These are phyloP conservation scores for Malacosoma neustria DNA, from an alignment of 2,888 invertebrate genomes.

Conservation along the genomic window DNA sequence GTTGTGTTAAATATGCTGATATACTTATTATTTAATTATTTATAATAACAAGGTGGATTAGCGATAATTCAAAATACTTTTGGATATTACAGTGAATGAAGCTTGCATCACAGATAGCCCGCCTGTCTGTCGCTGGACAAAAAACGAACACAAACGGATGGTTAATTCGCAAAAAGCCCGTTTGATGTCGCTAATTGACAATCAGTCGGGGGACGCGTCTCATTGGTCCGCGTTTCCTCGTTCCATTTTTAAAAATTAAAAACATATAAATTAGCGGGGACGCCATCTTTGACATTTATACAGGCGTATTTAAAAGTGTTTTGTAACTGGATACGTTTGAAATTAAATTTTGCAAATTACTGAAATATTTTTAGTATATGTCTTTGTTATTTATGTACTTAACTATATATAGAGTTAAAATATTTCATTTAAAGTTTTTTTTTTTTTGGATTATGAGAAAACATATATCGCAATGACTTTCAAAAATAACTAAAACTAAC, in stretches of 20 bases:
- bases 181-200: constrained; percentile 76
- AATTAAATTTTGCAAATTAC: constrained; percentile 14
- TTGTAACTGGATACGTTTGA: constrained; percentile 10
- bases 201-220: constrained; percentile 69
- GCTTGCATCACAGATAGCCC: constrained; percentile 35
- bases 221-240: constrained; percentile 60
- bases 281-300: constrained; percentile 38
- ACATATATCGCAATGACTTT: too few species aligned
- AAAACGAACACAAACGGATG: constrained; percentile 68
- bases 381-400: too few species aligned
- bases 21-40: too few species aligned
- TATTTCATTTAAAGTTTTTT: too few species aligned
- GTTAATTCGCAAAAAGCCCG: constrained; percentile 75
- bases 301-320: constrained; percentile 6
- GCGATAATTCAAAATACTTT: constrained; percentile 37
- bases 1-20: too few species aligned
- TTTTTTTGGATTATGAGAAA: too few species aligned
- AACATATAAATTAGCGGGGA: constrained; percentile 63
- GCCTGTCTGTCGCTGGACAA: constrained; percentile 48
- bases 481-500: too few species aligned
- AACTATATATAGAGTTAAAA: too few species aligned
- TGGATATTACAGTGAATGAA: background rate
- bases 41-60: too few species aligned
- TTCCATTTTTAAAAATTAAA: constrained; percentile 71
- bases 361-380: too few species aligned